Evolutionary conservation across 92 coral and sea anemone species (phyloP).

Genomic region (Paragorgia papillata): DNA sequence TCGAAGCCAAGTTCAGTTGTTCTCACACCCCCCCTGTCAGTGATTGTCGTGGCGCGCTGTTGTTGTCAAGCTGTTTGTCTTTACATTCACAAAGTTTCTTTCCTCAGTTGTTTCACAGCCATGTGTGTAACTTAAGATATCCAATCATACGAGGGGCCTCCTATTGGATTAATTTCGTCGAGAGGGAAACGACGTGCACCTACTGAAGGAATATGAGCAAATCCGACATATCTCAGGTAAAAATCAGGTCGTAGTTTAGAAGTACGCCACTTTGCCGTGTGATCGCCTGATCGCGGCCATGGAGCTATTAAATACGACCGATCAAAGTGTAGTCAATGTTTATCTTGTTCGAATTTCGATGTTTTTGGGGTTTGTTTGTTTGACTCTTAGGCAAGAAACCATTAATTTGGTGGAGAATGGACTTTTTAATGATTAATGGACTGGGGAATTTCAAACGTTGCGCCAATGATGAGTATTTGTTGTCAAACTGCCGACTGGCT

Average conservation of each 20-base stretch:
- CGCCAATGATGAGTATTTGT: slow-evolving; percentile 7
- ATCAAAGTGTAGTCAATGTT: background rate
- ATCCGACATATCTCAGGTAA: slow-evolving; percentile 34
- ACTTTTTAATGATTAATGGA: slow-evolving; percentile 36
- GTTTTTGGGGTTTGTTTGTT: background rate
- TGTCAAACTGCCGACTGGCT: background rate
- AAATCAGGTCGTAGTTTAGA: background rate
- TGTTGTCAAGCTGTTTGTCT: no score
- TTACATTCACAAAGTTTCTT: background rate
- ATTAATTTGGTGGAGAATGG: background rate
- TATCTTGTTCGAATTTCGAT: background rate
- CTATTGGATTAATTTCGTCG: slow-evolving; percentile 14
- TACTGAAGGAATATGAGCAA: slow-evolving; percentile 23
- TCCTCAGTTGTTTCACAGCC: background rate
- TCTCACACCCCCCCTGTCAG: background rate
- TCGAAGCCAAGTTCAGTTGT: no score
- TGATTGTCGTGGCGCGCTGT: slow-evolving; percentile 35
- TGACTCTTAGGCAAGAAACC: background rate
- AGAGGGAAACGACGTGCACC: background rate
- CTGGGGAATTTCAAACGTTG: background rate
- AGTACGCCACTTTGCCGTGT: background rate
- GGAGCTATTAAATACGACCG: background rate
- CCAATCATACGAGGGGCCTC: slow-evolving; percentile 14
- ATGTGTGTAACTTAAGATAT: slow-evolving; percentile 28
- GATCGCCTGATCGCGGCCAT: background rate